A percentile compares a stretch with the other conserved stretches of the same genome.
These are phyloP conservation scores for rabbit (Oryctolagus cuniculus) DNA, from an alignment of 2,113 vertebrate genomes.

Conservation along the genomic window DNA sequence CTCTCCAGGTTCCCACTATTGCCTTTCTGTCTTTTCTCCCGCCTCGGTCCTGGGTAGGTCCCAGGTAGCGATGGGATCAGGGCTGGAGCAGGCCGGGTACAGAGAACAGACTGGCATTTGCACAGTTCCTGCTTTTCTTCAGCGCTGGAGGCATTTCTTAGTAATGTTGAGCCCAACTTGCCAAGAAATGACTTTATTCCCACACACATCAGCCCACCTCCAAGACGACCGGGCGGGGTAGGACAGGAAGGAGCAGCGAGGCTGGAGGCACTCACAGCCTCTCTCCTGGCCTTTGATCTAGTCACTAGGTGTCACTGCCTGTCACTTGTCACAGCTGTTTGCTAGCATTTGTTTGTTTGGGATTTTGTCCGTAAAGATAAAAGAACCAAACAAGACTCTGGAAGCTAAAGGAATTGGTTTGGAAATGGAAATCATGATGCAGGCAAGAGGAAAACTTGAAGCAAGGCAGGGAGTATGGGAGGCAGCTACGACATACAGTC, in stretches of 20 bases:
- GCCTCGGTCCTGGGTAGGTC: background rate
- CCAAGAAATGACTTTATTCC: conserved; percentile 84
- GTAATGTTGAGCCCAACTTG: conserved; percentile 74
- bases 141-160: conserved; percentile 80
- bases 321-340: conserved; percentile 83
- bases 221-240: conserved; percentile 83
- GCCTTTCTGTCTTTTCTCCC: background rate
- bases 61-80: background rate
- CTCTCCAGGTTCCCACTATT: background rate
- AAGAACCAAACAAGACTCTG: conserved; percentile 43
- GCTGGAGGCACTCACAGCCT: conserved; percentile 65
- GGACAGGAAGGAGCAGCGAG: conserved; percentile 56
- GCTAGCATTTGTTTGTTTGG: conserved; percentile 85
- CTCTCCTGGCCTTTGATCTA: conserved; percentile 35
- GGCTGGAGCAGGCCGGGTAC: background rate
- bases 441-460: background rate
- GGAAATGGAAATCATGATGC: background rate
- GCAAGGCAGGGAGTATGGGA: background rate
- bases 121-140: conserved; percentile 42
- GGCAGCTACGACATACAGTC: too few species aligned
- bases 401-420: conserved; percentile 16
- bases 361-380: conserved; percentile 77
- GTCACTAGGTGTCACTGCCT: conserved; percentile 81
- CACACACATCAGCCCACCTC: conserved; percentile 83
- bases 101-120: background rate